Conservation (phyloP, 2,113 vertebrate species). For the Mus pahari region DNA sequence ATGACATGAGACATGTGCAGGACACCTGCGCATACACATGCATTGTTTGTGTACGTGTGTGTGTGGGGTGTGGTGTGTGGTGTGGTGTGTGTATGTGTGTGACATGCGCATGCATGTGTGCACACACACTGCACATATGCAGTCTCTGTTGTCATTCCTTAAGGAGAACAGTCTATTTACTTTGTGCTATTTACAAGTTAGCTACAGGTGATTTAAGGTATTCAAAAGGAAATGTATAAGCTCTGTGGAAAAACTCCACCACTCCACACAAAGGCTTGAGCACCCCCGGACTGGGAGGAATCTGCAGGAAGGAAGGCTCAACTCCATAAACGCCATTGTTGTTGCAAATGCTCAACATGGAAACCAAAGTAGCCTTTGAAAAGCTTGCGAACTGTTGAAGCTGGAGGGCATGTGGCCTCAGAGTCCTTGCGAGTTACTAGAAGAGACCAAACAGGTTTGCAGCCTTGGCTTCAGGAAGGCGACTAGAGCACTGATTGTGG, state of each 20-base stretch:
- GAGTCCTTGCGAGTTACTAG: background rate
- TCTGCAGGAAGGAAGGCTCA: background rate
- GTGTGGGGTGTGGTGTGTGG: background rate
- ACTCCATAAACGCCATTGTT: background rate
- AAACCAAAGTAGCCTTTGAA: background rate
- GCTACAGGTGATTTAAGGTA: background rate
- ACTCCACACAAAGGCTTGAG: background rate
- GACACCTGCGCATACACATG: no score
- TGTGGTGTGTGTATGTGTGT: background rate
- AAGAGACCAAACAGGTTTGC: background rate
- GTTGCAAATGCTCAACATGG: background rate
- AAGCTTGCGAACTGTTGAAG: background rate
- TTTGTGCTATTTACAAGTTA: background rate
- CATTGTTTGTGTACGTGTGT: background rate
- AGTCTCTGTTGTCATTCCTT: background rate
- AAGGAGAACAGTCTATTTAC: background rate
- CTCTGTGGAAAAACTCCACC: background rate
- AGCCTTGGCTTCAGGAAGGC: background rate
- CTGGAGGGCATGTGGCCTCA: background rate
- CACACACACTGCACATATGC: background rate
- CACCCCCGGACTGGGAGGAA: background rate
- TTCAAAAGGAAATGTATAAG: background rate
- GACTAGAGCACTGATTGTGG: background rate
- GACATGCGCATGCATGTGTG: no score
- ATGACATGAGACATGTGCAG: no score